Base-by-base conservation (phyloP, 92 coral and sea anemone genomes). In the Epizoanthus fatuus region DNA sequence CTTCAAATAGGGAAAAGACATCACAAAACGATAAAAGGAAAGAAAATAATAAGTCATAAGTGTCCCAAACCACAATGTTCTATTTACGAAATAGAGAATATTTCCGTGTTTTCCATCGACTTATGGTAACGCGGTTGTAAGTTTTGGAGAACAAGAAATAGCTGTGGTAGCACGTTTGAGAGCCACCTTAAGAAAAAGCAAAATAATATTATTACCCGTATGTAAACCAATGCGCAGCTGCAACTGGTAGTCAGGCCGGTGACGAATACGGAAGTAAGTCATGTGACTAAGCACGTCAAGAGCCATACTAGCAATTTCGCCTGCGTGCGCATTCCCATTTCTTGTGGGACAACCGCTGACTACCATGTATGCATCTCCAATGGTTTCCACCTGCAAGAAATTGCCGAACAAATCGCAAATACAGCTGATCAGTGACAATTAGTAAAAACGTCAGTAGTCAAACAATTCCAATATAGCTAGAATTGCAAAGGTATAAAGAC, bases 341-440 rank as follows among this genome's bases (percentile, higher is more conserved):
- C 88, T 87, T 69, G 86, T 89, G 11, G 98, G 98, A 53, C 96
- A 90, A 25, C 98, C 98, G 88, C 98, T 94, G 85, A 96, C 98
- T 63, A 95, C 98, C 89, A 95, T 94, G 92, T 95, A 95, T 13
- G 98, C 98, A 80, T 95, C 98, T 55, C 98, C 98, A 39, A 94
- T 92, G 2, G 98, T 96, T 84, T 96, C 98, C 58, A 96, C 98
- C 98, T 96, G 74, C 5, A 11, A 42, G 20, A 53, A 4, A 66
- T 17, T 25, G 7, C 37, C 1, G 51, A 16, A 10, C 7, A 9
- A 66, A 49, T 60, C n/a, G 10, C 49, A 32, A 49, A 3, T 11
- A 11, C 5, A 74, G 19, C 51, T 5, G 4, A 37, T 47, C 14
- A n/a, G 11, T 9, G 17, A 40, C 59, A 12, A 60, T 3, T 5